Percentiles rank a stretch among this genome's conserved stretches.
phyloP scores from a whole-genome alignment of 2,113 vertebrate species.

The Australoheros scitulus region DNA sequence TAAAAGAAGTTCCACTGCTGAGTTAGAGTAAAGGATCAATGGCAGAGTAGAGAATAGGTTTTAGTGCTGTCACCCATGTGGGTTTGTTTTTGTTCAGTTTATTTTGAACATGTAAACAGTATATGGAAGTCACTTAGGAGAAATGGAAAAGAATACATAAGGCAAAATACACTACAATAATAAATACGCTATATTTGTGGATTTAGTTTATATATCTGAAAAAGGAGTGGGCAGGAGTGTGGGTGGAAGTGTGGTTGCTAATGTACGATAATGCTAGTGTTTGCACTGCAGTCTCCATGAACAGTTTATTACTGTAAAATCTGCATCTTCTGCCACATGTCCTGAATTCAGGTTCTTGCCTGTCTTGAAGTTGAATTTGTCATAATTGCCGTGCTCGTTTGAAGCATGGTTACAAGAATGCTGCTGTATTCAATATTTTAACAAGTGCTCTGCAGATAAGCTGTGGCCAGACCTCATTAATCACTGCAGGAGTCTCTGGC shows the following conservation, averaged over 20 bases:
- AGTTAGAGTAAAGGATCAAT: neutral
- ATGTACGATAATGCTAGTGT: neutral
- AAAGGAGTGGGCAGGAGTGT: neutral
- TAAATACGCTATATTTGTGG: neutral
- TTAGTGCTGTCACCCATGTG: too few relatives aligned
- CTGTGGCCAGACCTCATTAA: neutral
- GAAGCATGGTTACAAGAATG: neutral
- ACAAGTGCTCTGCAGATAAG: neutral
- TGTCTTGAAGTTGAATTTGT: neutral
- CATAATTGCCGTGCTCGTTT: neutral
- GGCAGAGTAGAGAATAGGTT: too few relatives aligned
- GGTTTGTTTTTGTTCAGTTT: too few relatives aligned
- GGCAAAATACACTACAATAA: neutral
- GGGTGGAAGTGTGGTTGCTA: neutral
- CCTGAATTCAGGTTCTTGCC: neutral
- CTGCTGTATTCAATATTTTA: neutral
- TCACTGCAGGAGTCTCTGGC: neutral
- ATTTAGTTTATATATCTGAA: fast-evolving
- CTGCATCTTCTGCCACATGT: fast-evolving
- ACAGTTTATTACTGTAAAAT: neutral
- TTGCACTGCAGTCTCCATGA: neutral
- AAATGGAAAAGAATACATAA: fast-evolving
- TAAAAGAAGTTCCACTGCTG: fast-evolving
- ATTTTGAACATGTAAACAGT: neutral
- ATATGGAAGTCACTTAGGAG: neutral